Evolutionary conservation across 2,113 vertebrate genomes (phyloP).

Genomic region (Peromyscus leucopus): DNA sequence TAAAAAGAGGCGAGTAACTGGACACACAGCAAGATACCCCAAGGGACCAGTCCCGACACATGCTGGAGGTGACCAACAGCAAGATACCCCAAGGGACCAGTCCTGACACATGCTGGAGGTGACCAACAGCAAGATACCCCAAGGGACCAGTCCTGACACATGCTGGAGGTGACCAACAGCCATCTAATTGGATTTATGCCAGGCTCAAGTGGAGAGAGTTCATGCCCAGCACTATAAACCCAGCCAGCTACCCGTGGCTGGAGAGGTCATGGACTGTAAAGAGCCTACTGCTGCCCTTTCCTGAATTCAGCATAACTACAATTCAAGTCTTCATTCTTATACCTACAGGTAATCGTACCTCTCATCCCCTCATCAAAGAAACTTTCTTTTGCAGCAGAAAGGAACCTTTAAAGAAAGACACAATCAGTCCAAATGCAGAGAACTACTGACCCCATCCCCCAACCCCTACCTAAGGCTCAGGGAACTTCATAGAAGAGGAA

Average conservation of each 20-base stretch:
- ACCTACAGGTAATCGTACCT: not conserved
- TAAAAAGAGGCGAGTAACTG: not conserved
- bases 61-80: not conserved
- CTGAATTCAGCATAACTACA: not conserved
- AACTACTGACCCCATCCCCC: too few species aligned
- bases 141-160: not conserved
- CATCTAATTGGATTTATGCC: not conserved
- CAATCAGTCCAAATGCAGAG: not conserved
- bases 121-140: not conserved
- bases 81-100: too few species aligned
- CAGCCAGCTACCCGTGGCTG: not conserved
- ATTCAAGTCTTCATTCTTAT: not conserved
- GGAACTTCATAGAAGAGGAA: not conserved
- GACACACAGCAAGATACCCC: not conserved
- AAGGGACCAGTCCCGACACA: not conserved
- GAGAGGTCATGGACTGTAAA: not conserved
- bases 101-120: not conserved
- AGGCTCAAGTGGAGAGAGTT: too few species aligned
- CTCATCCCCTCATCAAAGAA: not conserved
- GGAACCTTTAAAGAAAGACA: not conserved
- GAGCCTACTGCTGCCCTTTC: not conserved
- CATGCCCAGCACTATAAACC: not conserved
- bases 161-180: not conserved
- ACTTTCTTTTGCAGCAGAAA: not conserved
- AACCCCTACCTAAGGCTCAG: not conserved